Conservation (phyloP, 2,888 invertebrate genomes). For the Cryptocheilus praepositus region DNA sequence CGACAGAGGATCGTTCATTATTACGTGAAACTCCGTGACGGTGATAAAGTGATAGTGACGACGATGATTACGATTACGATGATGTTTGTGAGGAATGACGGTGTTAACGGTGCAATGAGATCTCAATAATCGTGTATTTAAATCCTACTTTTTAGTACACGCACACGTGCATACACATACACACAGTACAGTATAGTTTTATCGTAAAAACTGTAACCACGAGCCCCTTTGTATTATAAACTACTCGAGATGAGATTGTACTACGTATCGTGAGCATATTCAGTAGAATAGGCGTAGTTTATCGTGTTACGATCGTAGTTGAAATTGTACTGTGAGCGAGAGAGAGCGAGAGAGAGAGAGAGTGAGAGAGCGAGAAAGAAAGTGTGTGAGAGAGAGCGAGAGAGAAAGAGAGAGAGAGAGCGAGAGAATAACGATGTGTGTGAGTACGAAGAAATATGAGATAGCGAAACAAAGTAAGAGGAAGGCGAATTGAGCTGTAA, state of each 20-base stretch:
- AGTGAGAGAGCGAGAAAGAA: slow-evolving; percentile 2
- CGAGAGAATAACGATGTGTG: slow-evolving; percentile 12
- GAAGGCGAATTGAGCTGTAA: slow-evolving; percentile 13
- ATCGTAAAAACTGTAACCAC: not conserved
- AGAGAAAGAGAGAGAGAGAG: slow-evolving; percentile 2
- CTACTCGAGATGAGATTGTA: not conserved
- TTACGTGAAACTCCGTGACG: too few relatives aligned
- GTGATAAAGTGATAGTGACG: too few relatives aligned
- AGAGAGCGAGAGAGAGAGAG: not conserved
- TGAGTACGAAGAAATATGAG: not conserved
- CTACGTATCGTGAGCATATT: slow-evolving; percentile 10
- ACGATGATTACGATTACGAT: too few relatives aligned
- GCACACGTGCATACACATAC: slow-evolving; percentile 2
- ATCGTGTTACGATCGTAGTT: slow-evolving; percentile 5
- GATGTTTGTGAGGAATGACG: too few relatives aligned
- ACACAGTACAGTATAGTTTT: not conserved
- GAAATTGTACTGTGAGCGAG: too few relatives aligned
- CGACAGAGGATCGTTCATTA: too few relatives aligned
- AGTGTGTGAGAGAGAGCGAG: not conserved
- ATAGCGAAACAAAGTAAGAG: slow-evolving; percentile 2
- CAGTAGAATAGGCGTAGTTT: not conserved
- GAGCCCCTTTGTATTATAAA: slow-evolving; percentile 8
- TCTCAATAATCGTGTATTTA: slow-evolving; percentile 9
- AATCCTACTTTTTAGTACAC: slow-evolving; percentile 1
- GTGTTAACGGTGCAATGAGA: not conserved